A percentile compares a stretch with the other conserved stretches of the same genome.
Conservation (phyloP, 2,888 invertebrate species). For the Athripsodes cinereus region DNA sequence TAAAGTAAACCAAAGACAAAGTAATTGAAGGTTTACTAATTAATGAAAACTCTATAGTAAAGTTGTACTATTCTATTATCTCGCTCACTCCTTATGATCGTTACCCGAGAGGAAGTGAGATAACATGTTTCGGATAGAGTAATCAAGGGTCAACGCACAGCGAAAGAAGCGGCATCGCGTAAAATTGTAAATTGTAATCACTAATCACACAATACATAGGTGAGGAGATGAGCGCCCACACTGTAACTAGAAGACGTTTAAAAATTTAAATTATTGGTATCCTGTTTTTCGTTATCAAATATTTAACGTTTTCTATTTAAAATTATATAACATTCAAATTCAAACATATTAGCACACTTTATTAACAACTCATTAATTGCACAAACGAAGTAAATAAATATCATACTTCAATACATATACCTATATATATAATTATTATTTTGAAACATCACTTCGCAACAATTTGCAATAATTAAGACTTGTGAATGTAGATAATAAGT, state of each 20-base stretch:
- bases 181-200: neutral
- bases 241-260: neutral
- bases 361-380: no score
- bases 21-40: slow-evolving; percentile 16
- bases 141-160: slow-evolving; percentile 2
- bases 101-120: neutral
- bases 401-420: no score
- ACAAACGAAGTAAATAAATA: no score
- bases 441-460: no score
- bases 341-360: no score
- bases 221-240: neutral
- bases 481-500: no score
- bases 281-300: no score
- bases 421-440: no score
- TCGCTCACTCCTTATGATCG: neutral
- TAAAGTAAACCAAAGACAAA: slow-evolving; percentile 14
- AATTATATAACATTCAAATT: no score
- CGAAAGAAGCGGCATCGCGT: neutral
- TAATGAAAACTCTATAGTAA: slow-evolving; percentile 8
- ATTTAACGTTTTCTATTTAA: no score
- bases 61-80: neutral
- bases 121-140: neutral
- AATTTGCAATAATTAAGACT: no score
- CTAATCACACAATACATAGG: slow-evolving; percentile 1
- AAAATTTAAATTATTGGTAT: no score